phyloP scores from a whole-genome alignment of 2,888 invertebrate genomes.

The Linnaemya vulpina region DNA sequence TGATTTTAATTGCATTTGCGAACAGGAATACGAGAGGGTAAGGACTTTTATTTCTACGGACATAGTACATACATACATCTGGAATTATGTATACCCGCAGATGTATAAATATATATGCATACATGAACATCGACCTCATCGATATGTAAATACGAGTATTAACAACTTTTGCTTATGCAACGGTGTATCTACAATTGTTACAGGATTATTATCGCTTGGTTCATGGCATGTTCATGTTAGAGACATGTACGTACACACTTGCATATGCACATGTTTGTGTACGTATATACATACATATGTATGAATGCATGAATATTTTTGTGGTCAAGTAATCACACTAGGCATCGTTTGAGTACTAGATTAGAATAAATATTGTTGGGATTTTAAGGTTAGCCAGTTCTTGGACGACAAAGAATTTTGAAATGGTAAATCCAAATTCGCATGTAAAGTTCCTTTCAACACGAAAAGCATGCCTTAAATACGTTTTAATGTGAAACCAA shows the following conservation, averaged over 20 bases:
- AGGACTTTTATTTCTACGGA: conserved; percentile 9
- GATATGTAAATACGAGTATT: background rate
- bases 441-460: no score
- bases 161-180: conserved; percentile 27
- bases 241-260: no score
- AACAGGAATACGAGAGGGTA: conserved; percentile 24
- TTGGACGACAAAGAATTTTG: background rate
- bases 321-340: background rate
- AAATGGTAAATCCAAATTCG: background rate
- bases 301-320: conserved; percentile 27
- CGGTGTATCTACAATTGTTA: conserved; percentile 27
- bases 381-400: background rate
- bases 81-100: background rate
- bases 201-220: conserved; percentile 40
- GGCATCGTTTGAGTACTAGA: background rate
- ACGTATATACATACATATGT: conserved; percentile 1
- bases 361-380: background rate
- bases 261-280: no score
- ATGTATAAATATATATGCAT: background rate
- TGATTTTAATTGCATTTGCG: conserved; percentile 70
- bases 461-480: no score
- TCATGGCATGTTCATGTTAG: conserved; percentile 29
- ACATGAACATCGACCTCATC: conserved; percentile 28
- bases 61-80: background rate
- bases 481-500: background rate